Evolutionary conservation across 2,797 vertebrate genomes (phyloP).

Genomic region (Xenops minutus): DNA sequence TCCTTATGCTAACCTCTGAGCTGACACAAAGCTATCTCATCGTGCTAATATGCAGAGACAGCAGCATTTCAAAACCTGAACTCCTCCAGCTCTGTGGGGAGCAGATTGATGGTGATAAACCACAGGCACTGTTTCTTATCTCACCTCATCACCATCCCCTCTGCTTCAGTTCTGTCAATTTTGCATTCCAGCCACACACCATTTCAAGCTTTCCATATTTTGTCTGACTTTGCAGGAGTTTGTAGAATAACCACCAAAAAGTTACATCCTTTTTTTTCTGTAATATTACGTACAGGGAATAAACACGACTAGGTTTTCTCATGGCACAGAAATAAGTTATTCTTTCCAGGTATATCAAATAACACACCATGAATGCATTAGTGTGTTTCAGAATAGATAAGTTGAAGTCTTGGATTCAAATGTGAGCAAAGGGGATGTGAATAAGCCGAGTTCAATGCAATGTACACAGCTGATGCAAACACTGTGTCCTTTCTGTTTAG

Average conservation of each 20-base stretch:
- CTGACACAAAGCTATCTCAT: neutral
- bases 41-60: neutral
- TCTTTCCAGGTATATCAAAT: neutral
- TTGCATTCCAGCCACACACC: neutral
- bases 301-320: neutral
- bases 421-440: neutral
- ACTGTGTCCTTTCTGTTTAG: neutral
- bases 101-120: neutral
- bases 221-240: neutral
- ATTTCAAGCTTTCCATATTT: neutral
- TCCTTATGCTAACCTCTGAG: neutral
- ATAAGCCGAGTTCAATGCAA: rapidly evolving
- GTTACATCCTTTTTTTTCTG: neutral
- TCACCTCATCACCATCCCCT: neutral
- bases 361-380: neutral
- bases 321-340: neutral
- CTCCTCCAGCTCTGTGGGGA: neutral
- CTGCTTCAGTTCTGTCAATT: neutral
- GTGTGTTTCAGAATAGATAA: neutral
- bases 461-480: rapidly evolving
- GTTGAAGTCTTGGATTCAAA: neutral
- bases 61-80: neutral
- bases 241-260: neutral
- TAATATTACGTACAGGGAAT: neutral
- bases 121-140: neutral